Conservation (phyloP, 1,140 invertebrate genomes). For the Neoseiulus cucumeris region DNA sequence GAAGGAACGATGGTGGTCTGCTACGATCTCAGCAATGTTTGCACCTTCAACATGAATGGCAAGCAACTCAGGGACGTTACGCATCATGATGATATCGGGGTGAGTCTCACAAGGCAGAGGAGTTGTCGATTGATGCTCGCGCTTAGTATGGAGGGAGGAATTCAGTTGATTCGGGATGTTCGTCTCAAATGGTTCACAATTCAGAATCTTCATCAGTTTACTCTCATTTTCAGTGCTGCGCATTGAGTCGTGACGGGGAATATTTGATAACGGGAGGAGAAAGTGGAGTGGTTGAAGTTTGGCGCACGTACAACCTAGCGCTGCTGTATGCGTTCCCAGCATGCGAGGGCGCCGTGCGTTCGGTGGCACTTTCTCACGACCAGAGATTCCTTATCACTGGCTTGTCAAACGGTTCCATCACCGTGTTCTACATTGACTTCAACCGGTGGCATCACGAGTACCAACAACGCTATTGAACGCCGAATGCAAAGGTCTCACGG, state of each 20-base stretch:
- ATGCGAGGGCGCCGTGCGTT: slow-evolving; percentile 77
- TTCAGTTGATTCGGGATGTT: too few species aligned
- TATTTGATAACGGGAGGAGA: slow-evolving; percentile 83
- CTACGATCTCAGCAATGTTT: slow-evolving; percentile 72
- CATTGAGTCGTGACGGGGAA: slow-evolving; percentile 88
- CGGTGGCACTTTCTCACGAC: slow-evolving; percentile 82
- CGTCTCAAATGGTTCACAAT: too few species aligned
- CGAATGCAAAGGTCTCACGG: too few species aligned
- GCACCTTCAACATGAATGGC: slow-evolving; percentile 79
- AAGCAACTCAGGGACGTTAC: slow-evolving; percentile 62
- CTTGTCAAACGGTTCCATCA: slow-evolving; percentile 82
- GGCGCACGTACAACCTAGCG: slow-evolving; percentile 88
- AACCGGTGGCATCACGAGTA: slow-evolving; percentile 99
- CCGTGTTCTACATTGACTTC: slow-evolving; percentile 98
- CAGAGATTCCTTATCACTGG: slow-evolving; percentile 93
- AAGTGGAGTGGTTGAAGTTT: slow-evolving; percentile 89
- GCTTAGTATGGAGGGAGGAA: too few species aligned
- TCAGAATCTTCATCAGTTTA: slow-evolving; percentile 8
- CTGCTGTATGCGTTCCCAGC: slow-evolving; percentile 90
- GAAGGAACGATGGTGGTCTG: slow-evolving; percentile 91
- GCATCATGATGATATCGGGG: slow-evolving; percentile 85
- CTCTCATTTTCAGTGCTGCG: slow-evolving; percentile 55
- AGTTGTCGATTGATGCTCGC: too few species aligned
- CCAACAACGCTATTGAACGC: slow-evolving; percentile 44
- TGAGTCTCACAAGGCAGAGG: slow-evolving; percentile 27